phyloP scores from a whole-genome alignment of 2,113 vertebrate genomes.

The Oncorhynchus nerka region DNA sequence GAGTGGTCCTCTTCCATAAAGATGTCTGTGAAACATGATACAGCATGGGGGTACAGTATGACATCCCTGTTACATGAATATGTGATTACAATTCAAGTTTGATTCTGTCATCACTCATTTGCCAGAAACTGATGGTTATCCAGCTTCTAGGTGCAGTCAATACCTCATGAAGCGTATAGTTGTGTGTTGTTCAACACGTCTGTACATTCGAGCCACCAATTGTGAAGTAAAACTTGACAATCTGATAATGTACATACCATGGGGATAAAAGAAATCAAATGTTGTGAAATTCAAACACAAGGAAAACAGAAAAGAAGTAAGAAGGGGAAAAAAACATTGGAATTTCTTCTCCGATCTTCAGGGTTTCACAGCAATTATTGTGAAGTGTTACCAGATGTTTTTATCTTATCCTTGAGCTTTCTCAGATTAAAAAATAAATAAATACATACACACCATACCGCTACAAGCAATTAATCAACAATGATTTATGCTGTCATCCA shows the following conservation, averaged over 20 bases:
- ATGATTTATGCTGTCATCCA: constrained; percentile 6
- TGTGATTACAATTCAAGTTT: constrained; percentile 19
- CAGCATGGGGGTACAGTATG: constrained; percentile 58
- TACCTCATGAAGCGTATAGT: no score
- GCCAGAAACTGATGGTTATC: no score
- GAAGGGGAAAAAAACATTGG: constrained; percentile 65
- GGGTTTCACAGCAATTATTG: constrained; percentile 68
- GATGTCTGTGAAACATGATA: no score
- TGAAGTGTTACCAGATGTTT: constrained; percentile 70
- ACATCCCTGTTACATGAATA: not conserved
- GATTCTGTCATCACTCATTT: constrained; percentile 8
- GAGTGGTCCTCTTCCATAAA: constrained; percentile 49
- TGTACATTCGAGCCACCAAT: constrained; percentile 31
- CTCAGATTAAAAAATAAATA: constrained; percentile 37
- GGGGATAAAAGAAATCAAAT: constrained; percentile 9
- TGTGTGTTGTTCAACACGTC: not conserved
- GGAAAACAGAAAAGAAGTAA: constrained; percentile 43
- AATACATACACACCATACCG: not conserved
- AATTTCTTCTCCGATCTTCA: constrained; percentile 72
- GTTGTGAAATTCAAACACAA: constrained; percentile 55
- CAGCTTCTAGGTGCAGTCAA: constrained; percentile 1
- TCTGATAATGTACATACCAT: not conserved
- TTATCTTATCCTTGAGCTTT: constrained; percentile 51
- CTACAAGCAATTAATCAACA: constrained; percentile 7
- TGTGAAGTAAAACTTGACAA: not conserved